Evolutionary conservation across 1,140 invertebrate species (phyloP).

Genomic region (Mesaphorura yosii): DNA sequence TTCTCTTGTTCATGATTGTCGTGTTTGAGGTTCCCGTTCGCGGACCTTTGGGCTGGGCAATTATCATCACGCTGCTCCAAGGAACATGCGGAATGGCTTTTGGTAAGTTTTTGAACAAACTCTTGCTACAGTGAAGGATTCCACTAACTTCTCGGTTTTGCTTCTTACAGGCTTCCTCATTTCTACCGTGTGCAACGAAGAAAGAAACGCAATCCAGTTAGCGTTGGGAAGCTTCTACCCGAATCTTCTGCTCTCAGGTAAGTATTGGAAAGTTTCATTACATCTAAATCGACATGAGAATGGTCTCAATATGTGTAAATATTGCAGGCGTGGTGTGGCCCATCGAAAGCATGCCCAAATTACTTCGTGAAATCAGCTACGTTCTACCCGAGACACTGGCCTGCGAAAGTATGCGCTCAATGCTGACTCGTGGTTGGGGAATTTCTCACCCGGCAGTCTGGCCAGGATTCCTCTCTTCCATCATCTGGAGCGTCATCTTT

Average conservation of each 20-base stretch:
- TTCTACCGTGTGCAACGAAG: constrained; percentile 72
- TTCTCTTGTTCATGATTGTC: constrained; percentile 70
- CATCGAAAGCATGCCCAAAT: constrained; percentile 78
- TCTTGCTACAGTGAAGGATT: background rate
- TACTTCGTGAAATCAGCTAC: constrained; percentile 61
- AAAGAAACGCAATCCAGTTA: constrained; percentile 82
- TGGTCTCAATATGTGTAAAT: no score
- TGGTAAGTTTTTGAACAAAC: constrained; percentile 45
- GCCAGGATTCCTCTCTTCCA: constrained; percentile 71
- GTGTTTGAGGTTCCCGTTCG: constrained; percentile 68
- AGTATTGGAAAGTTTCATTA: constrained; percentile 30
- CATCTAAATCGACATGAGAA: no score
- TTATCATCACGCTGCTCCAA: constrained; percentile 57
- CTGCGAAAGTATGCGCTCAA: constrained; percentile 73
- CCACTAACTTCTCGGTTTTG: constrained; percentile 7
- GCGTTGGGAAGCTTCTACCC: constrained; percentile 87
- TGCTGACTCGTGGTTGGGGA: constrained; percentile 79
- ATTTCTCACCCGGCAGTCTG: constrained; percentile 71
- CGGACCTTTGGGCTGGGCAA: constrained; percentile 62
- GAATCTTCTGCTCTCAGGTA: constrained; percentile 78
- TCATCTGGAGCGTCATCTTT: constrained; percentile 79
- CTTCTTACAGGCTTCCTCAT: constrained; percentile 63
- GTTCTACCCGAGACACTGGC: constrained; percentile 80
- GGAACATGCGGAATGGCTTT: constrained; percentile 89
- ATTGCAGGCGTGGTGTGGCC: constrained; percentile 75